Evolutionary conservation across 1,140 invertebrate genomes (phyloP).

Genomic region (Pseudachorutes palmiensis): DNA sequence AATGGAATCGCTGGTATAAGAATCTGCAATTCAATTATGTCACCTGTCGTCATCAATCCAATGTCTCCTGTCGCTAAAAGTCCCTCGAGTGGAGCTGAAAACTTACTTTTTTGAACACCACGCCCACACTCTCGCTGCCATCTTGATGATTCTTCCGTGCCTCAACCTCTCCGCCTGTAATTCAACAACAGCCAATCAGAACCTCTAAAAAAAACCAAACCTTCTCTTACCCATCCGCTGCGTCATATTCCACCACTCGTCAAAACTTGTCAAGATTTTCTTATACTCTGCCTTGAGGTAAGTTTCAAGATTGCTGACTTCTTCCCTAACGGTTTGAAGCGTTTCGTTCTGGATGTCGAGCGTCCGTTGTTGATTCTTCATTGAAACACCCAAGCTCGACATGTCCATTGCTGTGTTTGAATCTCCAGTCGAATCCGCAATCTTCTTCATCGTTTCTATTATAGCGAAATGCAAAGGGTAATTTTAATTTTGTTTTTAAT

Average conservation of each 20-base stretch:
- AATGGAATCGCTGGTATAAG: slow-evolving; percentile 2
- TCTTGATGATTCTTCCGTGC: neutral
- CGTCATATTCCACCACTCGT: slow-evolving; percentile 19
- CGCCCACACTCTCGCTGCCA: neutral
- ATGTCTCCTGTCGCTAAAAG: slow-evolving; percentile 20
- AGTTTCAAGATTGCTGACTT: neutral
- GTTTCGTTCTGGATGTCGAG: slow-evolving; percentile 18
- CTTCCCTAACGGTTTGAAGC: neutral
- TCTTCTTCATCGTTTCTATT: neutral
- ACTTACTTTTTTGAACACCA: neutral
- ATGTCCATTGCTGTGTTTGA: neutral
- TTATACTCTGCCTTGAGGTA: slow-evolving; percentile 9
- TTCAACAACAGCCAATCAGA: neutral
- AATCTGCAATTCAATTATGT: slow-evolving; percentile 22
- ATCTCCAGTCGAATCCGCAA: neutral
- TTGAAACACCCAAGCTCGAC: neutral
- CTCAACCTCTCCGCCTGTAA: neutral
- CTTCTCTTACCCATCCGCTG: neutral
- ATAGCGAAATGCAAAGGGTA: neutral
- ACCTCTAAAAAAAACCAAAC: no score
- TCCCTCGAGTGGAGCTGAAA: no score
- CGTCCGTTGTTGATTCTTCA: slow-evolving; percentile 16
- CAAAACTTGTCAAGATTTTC: slow-evolving; percentile 22
- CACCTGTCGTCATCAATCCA: slow-evolving; percentile 4
- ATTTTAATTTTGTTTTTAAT: no score